Percentiles rank a stretch among this genome's conserved stretches.
Conservation (phyloP, 2,113 vertebrate genomes). For the Ameiurus melas region DNA sequence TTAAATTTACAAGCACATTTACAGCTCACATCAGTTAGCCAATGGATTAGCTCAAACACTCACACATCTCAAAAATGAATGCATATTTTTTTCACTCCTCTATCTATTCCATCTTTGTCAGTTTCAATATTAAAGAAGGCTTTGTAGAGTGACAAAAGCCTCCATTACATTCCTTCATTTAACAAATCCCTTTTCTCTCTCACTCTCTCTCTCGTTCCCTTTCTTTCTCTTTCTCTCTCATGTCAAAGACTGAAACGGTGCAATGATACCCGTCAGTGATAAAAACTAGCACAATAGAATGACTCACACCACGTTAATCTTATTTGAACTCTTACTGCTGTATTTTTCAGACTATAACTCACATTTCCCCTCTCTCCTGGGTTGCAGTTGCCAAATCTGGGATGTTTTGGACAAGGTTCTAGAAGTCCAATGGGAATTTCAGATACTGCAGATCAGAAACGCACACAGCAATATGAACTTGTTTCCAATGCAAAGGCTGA, state of each 20-base stretch:
- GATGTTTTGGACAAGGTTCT: neutral
- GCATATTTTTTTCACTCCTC: neutral
- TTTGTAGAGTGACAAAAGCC: neutral
- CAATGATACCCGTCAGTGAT: neutral
- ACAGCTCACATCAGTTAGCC: neutral
- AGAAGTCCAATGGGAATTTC: neutral
- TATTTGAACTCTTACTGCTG: neutral
- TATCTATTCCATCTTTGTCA: constrained; percentile 4
- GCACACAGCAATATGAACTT: neutral
- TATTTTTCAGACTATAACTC: neutral
- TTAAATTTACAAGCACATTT: neutral
- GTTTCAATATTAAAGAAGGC: constrained; percentile 9
- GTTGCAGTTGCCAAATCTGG: neutral
- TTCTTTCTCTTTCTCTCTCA: neutral
- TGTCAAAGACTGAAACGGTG: neutral
- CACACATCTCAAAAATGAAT: neutral
- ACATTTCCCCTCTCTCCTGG: neutral
- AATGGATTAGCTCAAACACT: neutral
- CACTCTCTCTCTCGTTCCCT: neutral
- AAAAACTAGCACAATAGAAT: neutral
- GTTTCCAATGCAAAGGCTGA: neutral
- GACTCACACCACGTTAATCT: neutral
- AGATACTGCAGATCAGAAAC: neutral
- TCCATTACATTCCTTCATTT: neutral
- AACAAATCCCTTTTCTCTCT: neutral